Evolutionary conservation across 2,113 vertebrate genomes (phyloP).

Genomic region (Porphyrio hochstetteri): DNA sequence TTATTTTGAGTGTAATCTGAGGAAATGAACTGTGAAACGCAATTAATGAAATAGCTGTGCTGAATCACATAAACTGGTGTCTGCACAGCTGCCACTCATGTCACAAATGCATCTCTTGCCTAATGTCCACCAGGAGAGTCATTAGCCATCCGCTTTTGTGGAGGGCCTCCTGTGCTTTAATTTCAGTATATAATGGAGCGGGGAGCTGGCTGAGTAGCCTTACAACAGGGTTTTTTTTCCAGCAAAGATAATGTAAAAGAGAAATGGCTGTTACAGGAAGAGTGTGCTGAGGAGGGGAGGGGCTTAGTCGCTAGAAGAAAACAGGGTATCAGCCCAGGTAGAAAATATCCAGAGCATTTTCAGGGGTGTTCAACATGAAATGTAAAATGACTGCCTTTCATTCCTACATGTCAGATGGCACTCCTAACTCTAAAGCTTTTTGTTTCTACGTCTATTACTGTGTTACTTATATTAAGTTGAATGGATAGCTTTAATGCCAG

Average conservation of each 20-base stretch:
- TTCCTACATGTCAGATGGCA: not conserved
- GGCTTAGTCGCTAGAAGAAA: not conserved
- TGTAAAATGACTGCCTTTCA: not conserved
- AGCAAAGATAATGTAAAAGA: not conserved
- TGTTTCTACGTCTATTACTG: not conserved
- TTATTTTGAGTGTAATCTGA: slow-evolving; percentile 60
- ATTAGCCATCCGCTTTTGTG: slow-evolving; percentile 50
- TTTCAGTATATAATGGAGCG: slow-evolving; percentile 40
- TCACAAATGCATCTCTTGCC: slow-evolving; percentile 41
- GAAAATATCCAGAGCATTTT: not conserved
- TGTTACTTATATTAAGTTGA: not conserved
- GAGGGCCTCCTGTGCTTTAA: slow-evolving; percentile 56
- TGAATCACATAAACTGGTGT: slow-evolving; percentile 58
- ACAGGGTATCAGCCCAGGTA: accelerated
- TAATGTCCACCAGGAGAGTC: slow-evolving; percentile 59
- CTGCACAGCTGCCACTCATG: slow-evolving; percentile 56
- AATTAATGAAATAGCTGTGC: slow-evolving; percentile 74
- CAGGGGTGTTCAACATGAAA: not conserved
- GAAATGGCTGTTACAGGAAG: not conserved
- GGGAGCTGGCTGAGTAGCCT: not conserved
- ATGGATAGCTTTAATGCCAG: not conserved
- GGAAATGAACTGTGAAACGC: slow-evolving; percentile 76
- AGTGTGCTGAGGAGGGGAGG: not conserved
- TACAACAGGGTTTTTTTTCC: not conserved
- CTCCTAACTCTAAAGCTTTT: not conserved